Evolutionary conservation across 2,113 vertebrate genomes (phyloP).

Genomic region (Spheniscus mendiculus): DNA sequence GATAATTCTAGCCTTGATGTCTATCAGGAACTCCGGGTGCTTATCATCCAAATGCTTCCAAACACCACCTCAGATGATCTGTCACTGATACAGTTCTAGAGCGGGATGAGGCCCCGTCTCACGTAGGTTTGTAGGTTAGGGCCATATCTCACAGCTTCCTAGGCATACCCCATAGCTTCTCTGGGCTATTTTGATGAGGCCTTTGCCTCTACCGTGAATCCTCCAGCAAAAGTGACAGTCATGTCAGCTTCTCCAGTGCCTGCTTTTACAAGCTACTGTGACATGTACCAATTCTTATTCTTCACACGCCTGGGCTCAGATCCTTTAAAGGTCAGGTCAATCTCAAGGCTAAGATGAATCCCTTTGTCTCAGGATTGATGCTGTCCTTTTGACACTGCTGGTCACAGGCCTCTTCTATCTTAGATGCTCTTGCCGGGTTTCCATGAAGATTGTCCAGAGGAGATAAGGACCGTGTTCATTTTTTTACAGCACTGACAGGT

Average conservation of each 20-base stretch:
- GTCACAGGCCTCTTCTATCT: not conserved
- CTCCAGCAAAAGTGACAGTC: not conserved
- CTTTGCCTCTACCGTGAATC: not conserved
- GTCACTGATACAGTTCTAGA: not conserved
- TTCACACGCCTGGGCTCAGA: not conserved
- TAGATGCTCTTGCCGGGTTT: not conserved
- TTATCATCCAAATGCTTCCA: not conserved
- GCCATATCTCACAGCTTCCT: not conserved
- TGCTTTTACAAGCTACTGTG: not conserved
- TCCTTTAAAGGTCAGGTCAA: slow-evolving; percentile 14
- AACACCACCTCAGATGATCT: not conserved
- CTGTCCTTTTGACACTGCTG: not conserved
- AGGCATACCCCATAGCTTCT: not conserved
- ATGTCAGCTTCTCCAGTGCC: not conserved
- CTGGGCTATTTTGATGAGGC: not conserved
- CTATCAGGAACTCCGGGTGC: not conserved
- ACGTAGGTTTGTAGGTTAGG: not conserved
- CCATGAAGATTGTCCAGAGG: not conserved
- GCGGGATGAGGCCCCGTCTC: not conserved
- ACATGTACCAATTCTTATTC: not conserved
- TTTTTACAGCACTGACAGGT: not conserved
- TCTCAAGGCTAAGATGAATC: not conserved
- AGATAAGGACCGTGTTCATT: not conserved
- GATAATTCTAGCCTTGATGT: not conserved
- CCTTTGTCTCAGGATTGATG: not conserved